phyloP scores from a whole-genome alignment of 2,797 vertebrate genomes.

The Enteromius trimaculatus region DNA sequence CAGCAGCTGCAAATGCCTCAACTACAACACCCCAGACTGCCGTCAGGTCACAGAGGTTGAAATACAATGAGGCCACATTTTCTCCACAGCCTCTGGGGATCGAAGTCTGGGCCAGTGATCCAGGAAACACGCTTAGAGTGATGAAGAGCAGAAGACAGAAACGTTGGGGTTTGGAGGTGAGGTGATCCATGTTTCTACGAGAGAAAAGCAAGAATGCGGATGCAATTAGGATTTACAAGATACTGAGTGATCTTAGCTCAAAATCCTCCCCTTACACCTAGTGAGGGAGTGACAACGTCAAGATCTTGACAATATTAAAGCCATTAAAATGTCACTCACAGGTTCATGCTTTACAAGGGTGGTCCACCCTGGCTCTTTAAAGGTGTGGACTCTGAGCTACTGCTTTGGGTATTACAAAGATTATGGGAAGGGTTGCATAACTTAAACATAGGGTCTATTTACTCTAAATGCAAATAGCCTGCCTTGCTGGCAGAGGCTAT shows the following conservation, averaged over 20 bases:
- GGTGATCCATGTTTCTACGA: slow-evolving; percentile 63
- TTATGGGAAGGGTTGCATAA: neutral
- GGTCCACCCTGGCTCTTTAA: neutral
- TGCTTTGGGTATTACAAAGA: neutral
- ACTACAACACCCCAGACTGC: slow-evolving; percentile 88
- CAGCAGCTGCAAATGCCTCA: slow-evolving; percentile 84
- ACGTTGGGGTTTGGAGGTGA: slow-evolving; percentile 43
- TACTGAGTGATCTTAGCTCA: neutral
- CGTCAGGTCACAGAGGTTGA: slow-evolving; percentile 87
- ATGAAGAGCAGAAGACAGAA: slow-evolving; percentile 57
- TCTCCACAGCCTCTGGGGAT: slow-evolving; percentile 77
- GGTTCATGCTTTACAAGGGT: neutral
- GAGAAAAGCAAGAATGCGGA: slow-evolving; percentile 1
- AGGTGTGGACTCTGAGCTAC: neutral
- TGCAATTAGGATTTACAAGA: slow-evolving; percentile 4
- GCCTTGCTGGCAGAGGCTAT: too few species aligned
- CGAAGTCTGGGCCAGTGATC: slow-evolving; percentile 60
- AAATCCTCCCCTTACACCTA: slow-evolving; percentile 24
- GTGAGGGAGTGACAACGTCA: neutral
- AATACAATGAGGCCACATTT: slow-evolving; percentile 84
- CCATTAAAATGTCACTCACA: slow-evolving; percentile 3
- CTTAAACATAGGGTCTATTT: too few species aligned
- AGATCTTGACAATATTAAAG: slow-evolving; percentile 2
- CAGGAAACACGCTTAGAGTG: slow-evolving; percentile 22
- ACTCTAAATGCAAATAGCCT: too few species aligned